These are phyloP conservation scores for Vannuccia rotundouncinata DNA, from an alignment of 2,888 invertebrate species.

Conservation along the genomic window DNA sequence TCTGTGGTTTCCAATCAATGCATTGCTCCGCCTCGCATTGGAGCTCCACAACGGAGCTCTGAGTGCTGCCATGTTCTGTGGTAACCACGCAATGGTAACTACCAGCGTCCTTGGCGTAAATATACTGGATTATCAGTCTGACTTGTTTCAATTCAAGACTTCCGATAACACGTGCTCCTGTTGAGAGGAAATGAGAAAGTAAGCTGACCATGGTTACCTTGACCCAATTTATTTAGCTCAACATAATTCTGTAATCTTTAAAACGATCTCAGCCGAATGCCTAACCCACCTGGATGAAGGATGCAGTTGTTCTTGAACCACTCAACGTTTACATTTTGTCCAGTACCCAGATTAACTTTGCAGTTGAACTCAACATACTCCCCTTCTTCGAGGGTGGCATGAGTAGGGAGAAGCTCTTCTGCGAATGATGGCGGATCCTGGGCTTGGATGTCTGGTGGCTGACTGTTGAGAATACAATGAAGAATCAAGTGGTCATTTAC, in stretches of 20 bases:
- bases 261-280: too few species aligned
- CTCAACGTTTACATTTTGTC: conserved; percentile 81
- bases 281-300: conserved; percentile 69
- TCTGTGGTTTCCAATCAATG: conserved; percentile 42
- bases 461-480: too few species aligned
- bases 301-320: conserved; percentile 92
- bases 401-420: not conserved
- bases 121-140: conserved; percentile 84
- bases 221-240: too few species aligned
- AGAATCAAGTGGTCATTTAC: too few species aligned
- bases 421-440: not conserved
- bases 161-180: not conserved
- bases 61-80: conserved; percentile 86
- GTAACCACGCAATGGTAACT: conserved; percentile 89
- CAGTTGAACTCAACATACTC: conserved; percentile 92
- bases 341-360: conserved; percentile 83
- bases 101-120: conserved; percentile 92
- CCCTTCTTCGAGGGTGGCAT: conserved; percentile 69
- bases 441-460: not conserved
- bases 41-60: not conserved
- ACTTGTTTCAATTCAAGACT: conserved; percentile 81
- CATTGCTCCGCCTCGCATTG: conserved; percentile 41
- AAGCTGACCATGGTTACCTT: too few species aligned
- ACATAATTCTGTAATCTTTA: too few species aligned
- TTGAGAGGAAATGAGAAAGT: too few species aligned